Evolutionary conservation across 2,113 vertebrate species (phyloP).

Genomic region (Oxyura jamaicensis): DNA sequence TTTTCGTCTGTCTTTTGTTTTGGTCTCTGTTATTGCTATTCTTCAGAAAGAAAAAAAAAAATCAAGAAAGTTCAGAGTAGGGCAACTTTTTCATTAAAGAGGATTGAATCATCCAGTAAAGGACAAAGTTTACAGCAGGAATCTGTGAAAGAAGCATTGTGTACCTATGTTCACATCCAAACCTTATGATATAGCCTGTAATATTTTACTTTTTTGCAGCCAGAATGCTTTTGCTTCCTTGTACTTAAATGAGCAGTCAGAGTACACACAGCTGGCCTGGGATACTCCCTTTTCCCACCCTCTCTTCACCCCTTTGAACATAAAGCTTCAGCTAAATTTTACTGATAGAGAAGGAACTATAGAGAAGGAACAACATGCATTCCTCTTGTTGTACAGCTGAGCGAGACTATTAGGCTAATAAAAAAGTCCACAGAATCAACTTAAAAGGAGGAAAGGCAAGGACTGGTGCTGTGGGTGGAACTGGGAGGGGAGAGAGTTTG

Average conservation of each 20-base stretch:
- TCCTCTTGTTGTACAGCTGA: neutral
- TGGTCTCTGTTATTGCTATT: slow-evolving; percentile 3
- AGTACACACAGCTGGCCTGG: neutral
- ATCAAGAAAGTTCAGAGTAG: slow-evolving; percentile 21
- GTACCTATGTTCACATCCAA: neutral
- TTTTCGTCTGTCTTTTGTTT: slow-evolving; percentile 46
- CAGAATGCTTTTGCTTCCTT: neutral
- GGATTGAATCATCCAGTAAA: slow-evolving; percentile 11
- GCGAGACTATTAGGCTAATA: neutral
- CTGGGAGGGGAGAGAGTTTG: neutral
- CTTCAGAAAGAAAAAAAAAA: neutral
- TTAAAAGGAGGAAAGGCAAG: neutral
- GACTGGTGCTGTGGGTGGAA: neutral
- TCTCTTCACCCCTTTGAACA: neutral
- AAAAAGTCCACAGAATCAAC: neutral
- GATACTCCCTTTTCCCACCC: neutral
- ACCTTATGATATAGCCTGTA: neutral
- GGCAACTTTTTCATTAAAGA: slow-evolving; percentile 43
- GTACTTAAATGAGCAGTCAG: neutral
- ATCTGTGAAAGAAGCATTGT: slow-evolving; percentile 35
- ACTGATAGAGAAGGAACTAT: neutral
- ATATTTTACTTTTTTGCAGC: neutral
- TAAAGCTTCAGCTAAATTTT: neutral
- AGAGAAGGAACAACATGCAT: neutral
- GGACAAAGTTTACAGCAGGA: slow-evolving; percentile 11